Evolutionary conservation across 2,797 vertebrate genomes (phyloP), one percentile per base, ranked within the genome.

Genomic region (Gallirallus australis): DNA sequence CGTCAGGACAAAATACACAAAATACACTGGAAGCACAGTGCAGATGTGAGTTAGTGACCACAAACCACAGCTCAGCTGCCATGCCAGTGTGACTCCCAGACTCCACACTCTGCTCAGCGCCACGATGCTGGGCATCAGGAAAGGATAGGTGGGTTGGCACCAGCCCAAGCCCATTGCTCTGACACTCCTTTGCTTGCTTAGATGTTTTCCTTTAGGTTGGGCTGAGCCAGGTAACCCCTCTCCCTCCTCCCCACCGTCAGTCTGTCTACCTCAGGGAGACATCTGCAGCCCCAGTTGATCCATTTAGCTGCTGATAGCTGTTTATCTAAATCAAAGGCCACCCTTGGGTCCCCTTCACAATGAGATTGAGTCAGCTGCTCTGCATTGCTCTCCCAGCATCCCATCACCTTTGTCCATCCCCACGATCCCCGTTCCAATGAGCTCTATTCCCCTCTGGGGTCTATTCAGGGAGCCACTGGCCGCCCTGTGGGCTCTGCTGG

Each of bases 331-430:
- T 24, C 37, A 52, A 59, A 47, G 45, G 28, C 37, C 28, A 12
- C 28, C 16, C 28, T 39, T 18, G 1, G 1, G 10, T 33, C 30
- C 35, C n/a, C 16, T 53, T 45, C 20, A 20, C 4, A 1, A 21
- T 4, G 28, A 52, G 52, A 71, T 27, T 6, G 63, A 69, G 42
- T 25, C 59, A 52, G 48, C 48, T 64, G 11, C 64, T 63, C 37
- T 50, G 42, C 42, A 20, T n/a, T 17, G 28, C 24, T 53, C 54
- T 42, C 39, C 15, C 8, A 76, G 39, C 1, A 0, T 31, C 40
- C 9, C 6, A 2, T 80, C 52, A 30, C 52, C 69, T 24, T 52
- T 14, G 16, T 21, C 53, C 27, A 14, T 12, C 45, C 30, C 37
- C 25, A 42, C 37, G 4, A 3, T n/a, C 40, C 31, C 30, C 31